Conservation (phyloP, 2,888 invertebrate species). For the Meandrusa payeni region DNA sequence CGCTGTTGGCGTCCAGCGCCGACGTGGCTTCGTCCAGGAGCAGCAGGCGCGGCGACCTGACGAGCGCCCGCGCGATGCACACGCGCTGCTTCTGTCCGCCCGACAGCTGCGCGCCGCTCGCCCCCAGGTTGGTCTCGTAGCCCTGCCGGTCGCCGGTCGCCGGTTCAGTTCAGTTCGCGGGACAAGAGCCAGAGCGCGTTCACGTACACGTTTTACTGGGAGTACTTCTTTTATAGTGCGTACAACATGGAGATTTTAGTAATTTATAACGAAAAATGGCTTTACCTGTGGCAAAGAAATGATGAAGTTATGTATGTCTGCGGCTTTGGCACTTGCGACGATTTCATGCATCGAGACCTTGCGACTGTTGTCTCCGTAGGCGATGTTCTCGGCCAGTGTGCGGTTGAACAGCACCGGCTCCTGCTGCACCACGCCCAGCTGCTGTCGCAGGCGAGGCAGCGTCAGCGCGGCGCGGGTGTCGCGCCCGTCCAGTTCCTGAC, state of each 20-base stretch:
- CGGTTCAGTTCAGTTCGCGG: too few species aligned
- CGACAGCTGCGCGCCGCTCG: conserved; percentile 85
- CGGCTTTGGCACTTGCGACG: conserved; percentile 86
- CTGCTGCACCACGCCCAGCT: conserved; percentile 91
- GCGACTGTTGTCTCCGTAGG: conserved; percentile 89
- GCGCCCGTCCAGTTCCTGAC: conserved; percentile 77
- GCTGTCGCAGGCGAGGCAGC: conserved; percentile 84
- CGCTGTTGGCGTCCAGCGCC: conserved; percentile 84
- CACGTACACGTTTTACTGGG: too few species aligned
- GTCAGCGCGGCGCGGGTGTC: conserved; percentile 82
- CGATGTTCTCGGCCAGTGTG: conserved; percentile 91
- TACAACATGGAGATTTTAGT: too few species aligned
- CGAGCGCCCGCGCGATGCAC: conserved; percentile 86
- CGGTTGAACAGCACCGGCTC: conserved; percentile 92
- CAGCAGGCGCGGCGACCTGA: conserved; percentile 83
- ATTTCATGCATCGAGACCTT: conserved; percentile 86
- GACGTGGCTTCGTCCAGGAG: conserved; percentile 87
- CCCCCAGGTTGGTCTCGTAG: conserved; percentile 86
- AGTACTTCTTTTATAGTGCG: too few species aligned
- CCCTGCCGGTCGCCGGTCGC: too few species aligned
- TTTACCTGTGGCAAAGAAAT: conserved; percentile 83
- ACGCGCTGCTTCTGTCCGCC: conserved; percentile 88
- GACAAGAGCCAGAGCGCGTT: too few species aligned
- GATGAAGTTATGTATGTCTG: conserved; percentile 91
- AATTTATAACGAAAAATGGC: too few species aligned